A percentile compares a stretch with the other conserved stretches of the same genome.
phyloP scores from a whole-genome alignment of 1,140 invertebrate genomes.

The Bombus vancouverensis region DNA sequence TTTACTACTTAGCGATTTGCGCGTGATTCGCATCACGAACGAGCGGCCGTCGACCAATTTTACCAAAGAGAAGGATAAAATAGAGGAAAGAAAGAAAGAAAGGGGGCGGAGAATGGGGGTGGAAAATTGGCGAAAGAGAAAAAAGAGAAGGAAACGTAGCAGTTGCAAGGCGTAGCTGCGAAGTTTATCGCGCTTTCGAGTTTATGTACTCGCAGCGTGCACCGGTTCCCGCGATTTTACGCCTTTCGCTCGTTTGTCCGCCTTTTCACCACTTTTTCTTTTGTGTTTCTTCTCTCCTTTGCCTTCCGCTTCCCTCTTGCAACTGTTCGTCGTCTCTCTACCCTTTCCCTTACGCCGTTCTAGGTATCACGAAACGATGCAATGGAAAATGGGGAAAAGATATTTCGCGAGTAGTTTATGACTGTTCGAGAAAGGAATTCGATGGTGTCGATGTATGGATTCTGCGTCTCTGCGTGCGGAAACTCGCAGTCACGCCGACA shows the following conservation, averaged over 20 bases:
- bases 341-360: not conserved
- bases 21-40: conserved; percentile 59
- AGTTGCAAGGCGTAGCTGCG: conserved; percentile 43
- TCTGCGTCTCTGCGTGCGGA: not conserved
- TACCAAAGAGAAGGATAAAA: conserved; percentile 29
- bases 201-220: conserved; percentile 54
- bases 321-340: not conserved
- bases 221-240: conserved; percentile 60
- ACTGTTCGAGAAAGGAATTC: not conserved
- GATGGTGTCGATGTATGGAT: not conserved
- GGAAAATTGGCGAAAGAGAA: conserved; percentile 41
- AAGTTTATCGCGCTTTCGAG: conserved; percentile 59
- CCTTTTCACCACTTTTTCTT: conserved; percentile 25
- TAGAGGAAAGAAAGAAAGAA: no score
- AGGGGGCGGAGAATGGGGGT: not conserved
- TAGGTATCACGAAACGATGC: conserved; percentile 29
- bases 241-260: conserved; percentile 41
- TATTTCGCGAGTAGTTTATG: conserved; percentile 55
- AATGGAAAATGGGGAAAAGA: conserved; percentile 29
- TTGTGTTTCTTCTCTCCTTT: not conserved
- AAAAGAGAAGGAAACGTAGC: conserved; percentile 21
- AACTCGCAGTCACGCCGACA: no score
- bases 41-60: conserved; percentile 20
- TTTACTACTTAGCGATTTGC: conserved; percentile 61
- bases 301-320: not conserved